Evolutionary conservation across 1,140 invertebrate species (phyloP), one percentile per base, ranked within the genome.

Genomic region (Drosophila subpulchrella): DNA sequence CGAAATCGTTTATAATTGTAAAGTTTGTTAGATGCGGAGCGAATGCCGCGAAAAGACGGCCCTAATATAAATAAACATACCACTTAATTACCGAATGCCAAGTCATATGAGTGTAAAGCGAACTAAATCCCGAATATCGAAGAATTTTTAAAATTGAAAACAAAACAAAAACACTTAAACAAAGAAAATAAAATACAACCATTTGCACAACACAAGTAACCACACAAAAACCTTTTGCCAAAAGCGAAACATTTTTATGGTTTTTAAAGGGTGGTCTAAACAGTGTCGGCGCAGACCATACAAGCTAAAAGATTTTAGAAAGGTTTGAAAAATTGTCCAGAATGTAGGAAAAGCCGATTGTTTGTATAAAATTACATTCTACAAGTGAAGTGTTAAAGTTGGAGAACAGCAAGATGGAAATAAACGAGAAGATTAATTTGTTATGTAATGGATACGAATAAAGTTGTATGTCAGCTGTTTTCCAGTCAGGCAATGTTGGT

Each of bases 401-500:
- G 41, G 17, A 51, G 38, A 51, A 76, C 53, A 46, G 73, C 20
- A 13, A 39, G 27, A 11, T 15, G 54, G 46, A 73, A 32, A 38
- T 17, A 48, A 39, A 66, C 17, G 42, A 41, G 56, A 24, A 24
- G 39, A 48, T 38, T 38, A 15, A 54, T 70, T 44, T 34, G 70
- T 50, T 66, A 79, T 54, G 42, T 61, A 65, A 48, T 51, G 58
- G 30, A 68, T 62, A 67, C 65, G 53, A 59, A 68, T 47, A 20
- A 58, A 53, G 48, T 50, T 58, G 38, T 57, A 56, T 62, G 58
- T 62, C 56, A 53, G 72, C 46, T 75, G 74, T 32, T 58, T 74
- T 75, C 55, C 70, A 75, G 59, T 53, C 58, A 60, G 78, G 59
- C 75, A 88, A 86, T 56, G 83, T 89, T 88, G 83, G 83, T 88